Evolutionary conservation across 2,113 vertebrate species (phyloP).

Genomic region (Brachyistius frenatus): DNA sequence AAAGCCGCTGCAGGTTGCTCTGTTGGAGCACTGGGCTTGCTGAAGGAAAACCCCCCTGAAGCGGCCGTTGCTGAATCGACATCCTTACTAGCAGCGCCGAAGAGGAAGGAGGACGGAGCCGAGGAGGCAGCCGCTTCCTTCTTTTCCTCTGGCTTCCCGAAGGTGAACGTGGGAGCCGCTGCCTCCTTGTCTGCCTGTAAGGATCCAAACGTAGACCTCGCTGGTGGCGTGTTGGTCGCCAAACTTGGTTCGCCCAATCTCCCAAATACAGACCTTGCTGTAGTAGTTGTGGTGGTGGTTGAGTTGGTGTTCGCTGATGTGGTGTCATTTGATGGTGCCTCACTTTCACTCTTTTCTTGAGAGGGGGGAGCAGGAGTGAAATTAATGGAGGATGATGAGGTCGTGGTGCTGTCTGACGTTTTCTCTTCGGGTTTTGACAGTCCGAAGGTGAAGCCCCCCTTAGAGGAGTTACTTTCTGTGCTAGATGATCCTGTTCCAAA

Average conservation of each 20-base stretch:
- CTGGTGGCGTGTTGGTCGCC: constrained; percentile 65
- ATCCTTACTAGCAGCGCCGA: constrained; percentile 85
- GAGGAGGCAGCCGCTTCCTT: constrained; percentile 79
- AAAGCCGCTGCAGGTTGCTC: constrained; percentile 85
- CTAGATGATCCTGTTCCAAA: constrained; percentile 82
- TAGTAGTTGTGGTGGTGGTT: constrained; percentile 63
- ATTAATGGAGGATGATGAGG: constrained; percentile 58
- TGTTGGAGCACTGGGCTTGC: constrained; percentile 87
- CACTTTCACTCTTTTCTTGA: constrained; percentile 77
- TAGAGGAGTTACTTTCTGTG: constrained; percentile 81
- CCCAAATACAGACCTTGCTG: constrained; percentile 82
- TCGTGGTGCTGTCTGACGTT: constrained; percentile 31
- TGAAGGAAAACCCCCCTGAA: constrained; percentile 86
- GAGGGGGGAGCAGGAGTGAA: constrained; percentile 81
- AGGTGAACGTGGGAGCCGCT: constrained; percentile 80
- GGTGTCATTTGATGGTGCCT: constrained; percentile 52
- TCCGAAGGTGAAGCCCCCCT: constrained; percentile 86
- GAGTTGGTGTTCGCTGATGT: constrained; percentile 71
- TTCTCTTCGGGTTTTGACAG: constrained; percentile 83
- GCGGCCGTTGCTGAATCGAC: constrained; percentile 69
- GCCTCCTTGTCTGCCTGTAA: constrained; percentile 72
- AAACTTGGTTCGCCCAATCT: constrained; percentile 76
- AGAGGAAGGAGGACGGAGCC: constrained; percentile 78
- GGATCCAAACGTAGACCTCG: constrained; percentile 64
- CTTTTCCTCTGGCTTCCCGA: constrained; percentile 92